Evolutionary conservation across 2,113 vertebrate genomes (phyloP).

Genomic region (Solea solea): DNA sequence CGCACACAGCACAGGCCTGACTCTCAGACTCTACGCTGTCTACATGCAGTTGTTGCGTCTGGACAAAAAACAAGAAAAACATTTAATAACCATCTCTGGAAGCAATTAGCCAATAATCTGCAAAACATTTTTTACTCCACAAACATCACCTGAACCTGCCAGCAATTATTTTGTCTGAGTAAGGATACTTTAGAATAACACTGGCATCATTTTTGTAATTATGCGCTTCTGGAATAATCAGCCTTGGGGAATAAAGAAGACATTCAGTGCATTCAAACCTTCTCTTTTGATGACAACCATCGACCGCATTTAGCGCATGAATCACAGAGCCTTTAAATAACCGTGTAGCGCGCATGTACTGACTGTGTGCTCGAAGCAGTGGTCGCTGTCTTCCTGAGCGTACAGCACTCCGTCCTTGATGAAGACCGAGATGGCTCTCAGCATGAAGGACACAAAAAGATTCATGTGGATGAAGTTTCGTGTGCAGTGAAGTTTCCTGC

Average conservation of each 20-base stretch:
- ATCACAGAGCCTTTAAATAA: background rate
- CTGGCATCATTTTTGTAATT: constrained; percentile 15
- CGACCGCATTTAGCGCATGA: background rate
- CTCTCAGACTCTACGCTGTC: background rate
- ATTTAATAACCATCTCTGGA: constrained; percentile 14
- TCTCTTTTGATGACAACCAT: background rate
- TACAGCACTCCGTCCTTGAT: constrained; percentile 97
- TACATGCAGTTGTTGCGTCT: background rate
- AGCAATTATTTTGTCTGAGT: constrained; percentile 10
- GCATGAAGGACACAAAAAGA: constrained; percentile 96
- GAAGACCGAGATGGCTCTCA: constrained; percentile 96
- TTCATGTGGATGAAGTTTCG: constrained; percentile 99
- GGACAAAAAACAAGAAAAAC: background rate
- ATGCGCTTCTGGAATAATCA: constrained; percentile 23
- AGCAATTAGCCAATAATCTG: constrained; percentile 10
- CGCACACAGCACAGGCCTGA: background rate
- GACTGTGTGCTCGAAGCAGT: constrained; percentile 91
- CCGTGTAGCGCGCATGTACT: constrained; percentile 29
- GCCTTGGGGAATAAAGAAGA: background rate
- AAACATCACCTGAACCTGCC: constrained; percentile 18
- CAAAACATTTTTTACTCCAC: background rate
- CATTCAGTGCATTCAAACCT: constrained; percentile 8
- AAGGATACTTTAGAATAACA: constrained; percentile 19
- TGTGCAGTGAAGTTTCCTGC: constrained; percentile 97
- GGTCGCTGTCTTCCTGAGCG: constrained; percentile 90